Base-by-base conservation (phyloP, 2,888 invertebrate genomes). In the Sesamia inferens region DNA sequence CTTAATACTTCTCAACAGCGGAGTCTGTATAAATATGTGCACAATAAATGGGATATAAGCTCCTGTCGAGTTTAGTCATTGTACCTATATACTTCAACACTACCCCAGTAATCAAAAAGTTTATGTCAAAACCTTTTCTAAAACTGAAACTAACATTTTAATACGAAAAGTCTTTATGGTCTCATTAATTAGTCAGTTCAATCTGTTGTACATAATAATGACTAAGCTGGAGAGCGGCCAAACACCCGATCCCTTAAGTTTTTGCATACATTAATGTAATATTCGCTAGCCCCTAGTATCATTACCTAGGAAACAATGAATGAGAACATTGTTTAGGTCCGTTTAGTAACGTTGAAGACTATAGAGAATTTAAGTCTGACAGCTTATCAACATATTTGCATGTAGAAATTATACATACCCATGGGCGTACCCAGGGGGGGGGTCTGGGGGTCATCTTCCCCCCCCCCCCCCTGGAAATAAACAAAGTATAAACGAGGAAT, bases 221-320 rank as follows among this genome's bases (percentile, higher is more conserved):
- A 16, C 16, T 63, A 22, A 55, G 2, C 48, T 78, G 62, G 57
- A 51, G 44, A 31, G 14, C n/a, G 0, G 44, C 62, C 71, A 76
- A 54, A 71, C 51, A 78, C 19, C n/a, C 57, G 57, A 39, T 16
- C 62, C 51, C 55, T 24, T 78, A 63, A 76, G 51, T 78, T 71
- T 57, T 57, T 76, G 44, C 57, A 71, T 71, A 71, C 63, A 76
- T 76, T 44, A 76, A 71, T 78, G 71, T 44, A 78, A 58, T 68
- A 74, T 75, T 78, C 55, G 55, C 42, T 44, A 44, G 31, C 13
- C 22, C 51, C 63, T 70, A 44, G 44, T 55, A 57, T 78, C 71
- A 62, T 71, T 62, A 31, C 63, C 22, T n/a, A 24, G 13, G 62
- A 51, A 62, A 70, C 61, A 70, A 24, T 61, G 68, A n/a, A 47